These are phyloP conservation scores for Poecile atricapillus DNA, from an alignment of 2,113 vertebrate genomes.

Conservation along the genomic window DNA sequence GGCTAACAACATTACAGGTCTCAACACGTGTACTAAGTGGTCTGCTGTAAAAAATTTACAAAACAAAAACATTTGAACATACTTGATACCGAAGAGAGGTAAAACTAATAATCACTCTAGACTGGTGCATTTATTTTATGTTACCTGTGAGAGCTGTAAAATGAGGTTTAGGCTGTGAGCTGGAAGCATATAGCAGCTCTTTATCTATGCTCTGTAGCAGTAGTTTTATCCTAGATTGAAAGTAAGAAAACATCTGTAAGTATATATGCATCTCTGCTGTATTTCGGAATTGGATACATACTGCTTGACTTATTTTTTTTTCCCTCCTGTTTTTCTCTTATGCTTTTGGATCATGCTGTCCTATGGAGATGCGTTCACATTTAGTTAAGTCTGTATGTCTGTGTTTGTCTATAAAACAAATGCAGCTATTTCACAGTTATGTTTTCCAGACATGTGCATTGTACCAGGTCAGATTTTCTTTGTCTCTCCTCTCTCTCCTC, in stretches of 20 bases:
- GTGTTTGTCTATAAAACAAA: neutral
- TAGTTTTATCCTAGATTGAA: neutral
- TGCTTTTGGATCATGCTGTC: neutral
- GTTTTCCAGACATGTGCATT: neutral
- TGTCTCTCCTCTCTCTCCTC: neutral
- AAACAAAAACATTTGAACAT: neutral
- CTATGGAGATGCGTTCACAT: neutral
- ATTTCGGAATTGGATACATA: neutral
- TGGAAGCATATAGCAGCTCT: neutral
- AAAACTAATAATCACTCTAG: neutral
- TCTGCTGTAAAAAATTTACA: neutral
- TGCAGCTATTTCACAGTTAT: neutral
- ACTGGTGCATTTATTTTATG: neutral
- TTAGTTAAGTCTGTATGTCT: neutral
- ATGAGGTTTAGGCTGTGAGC: neutral
- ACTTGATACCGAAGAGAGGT: neutral
- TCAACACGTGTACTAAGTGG: neutral
- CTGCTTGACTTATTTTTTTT: neutral
- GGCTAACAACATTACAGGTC: neutral
- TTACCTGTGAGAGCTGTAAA: conserved; percentile 26
- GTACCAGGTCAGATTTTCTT: neutral
- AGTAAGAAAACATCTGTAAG: neutral
- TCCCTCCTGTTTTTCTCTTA: neutral
- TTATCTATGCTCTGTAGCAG: neutral
- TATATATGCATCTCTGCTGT: neutral